phyloP scores from a whole-genome alignment of 1,140 invertebrate genomes.

The Zaprionus vittiger region DNA sequence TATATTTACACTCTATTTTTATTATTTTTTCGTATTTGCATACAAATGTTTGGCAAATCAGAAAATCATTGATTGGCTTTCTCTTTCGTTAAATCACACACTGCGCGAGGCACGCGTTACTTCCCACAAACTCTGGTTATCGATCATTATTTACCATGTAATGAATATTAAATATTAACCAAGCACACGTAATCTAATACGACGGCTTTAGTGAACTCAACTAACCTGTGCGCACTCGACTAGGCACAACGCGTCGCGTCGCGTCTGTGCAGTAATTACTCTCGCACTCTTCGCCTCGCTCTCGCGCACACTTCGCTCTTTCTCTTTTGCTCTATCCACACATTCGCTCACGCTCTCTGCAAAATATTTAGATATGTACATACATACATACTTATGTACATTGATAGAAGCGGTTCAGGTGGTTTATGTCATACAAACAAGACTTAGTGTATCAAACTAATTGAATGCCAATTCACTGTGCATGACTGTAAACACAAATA shows the following conservation, averaged over 20 bases:
- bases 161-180: conserved; percentile 42
- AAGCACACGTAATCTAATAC: conserved; percentile 29
- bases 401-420: neutral
- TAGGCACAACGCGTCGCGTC: conserved; percentile 35
- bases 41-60: conserved; percentile 24
- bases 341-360: conserved; percentile 9
- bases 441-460: neutral
- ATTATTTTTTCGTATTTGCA: conserved; percentile 3
- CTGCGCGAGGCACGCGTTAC: neutral
- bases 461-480: neutral
- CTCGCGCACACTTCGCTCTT: conserved; percentile 4
- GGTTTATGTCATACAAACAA: neutral
- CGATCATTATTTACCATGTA: conserved; percentile 33
- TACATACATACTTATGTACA: neutral
- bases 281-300: conserved; percentile 7
- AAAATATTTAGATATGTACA: conserved; percentile 2
- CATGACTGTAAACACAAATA: neutral
- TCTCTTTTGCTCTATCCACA: neutral
- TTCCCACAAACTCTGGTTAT: conserved; percentile 1
- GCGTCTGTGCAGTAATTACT: conserved; percentile 39
- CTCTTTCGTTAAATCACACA: conserved; percentile 33
- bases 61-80: conserved; percentile 46
- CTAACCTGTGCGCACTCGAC: conserved; percentile 37
- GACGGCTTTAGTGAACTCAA: conserved; percentile 22
- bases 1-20: conserved; percentile 3